These are phyloP conservation scores for Hystrix brachyura DNA, from an alignment of 2,113 vertebrate genomes.

Conservation along the genomic window DNA sequence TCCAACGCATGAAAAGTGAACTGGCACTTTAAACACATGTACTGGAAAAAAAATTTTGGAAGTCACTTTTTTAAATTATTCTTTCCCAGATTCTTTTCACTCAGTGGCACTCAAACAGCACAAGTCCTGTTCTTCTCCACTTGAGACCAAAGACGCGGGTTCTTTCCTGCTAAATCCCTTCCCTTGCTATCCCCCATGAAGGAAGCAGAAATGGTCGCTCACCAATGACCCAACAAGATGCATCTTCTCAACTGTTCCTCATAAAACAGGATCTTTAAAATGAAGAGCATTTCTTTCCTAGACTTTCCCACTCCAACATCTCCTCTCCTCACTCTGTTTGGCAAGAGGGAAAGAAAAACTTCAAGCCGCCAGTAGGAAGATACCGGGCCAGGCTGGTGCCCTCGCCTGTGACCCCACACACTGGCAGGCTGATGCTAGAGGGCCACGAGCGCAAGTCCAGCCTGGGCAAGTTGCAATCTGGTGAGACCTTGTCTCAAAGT, in stretches of 20 bases:
- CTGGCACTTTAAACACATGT: slow-evolving; percentile 1
- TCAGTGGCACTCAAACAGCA: background rate
- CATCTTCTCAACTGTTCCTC: background rate
- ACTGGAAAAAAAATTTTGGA: background rate
- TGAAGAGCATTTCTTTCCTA: background rate
- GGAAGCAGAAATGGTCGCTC: background rate
- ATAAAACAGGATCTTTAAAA: background rate
- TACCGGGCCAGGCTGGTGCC: background rate
- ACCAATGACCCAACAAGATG: background rate
- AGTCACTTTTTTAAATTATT: background rate
- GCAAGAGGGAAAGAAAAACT: background rate
- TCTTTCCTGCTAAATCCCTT: background rate
- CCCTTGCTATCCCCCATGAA: background rate
- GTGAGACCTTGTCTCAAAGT: background rate
- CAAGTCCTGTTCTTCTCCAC: background rate
- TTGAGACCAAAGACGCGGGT: background rate
- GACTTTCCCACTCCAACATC: background rate
- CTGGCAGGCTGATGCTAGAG: background rate
- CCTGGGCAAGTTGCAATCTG: background rate
- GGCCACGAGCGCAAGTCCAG: background rate
- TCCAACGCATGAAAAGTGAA: background rate
- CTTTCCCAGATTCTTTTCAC: slow-evolving; percentile 21
- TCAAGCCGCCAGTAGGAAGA: background rate
- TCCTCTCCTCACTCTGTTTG: background rate
- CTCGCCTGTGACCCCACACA: background rate